These are phyloP conservation scores for Protobothrops flavoviridis DNA, from an alignment of 2,113 vertebrate species.

Conservation along the genomic window DNA sequence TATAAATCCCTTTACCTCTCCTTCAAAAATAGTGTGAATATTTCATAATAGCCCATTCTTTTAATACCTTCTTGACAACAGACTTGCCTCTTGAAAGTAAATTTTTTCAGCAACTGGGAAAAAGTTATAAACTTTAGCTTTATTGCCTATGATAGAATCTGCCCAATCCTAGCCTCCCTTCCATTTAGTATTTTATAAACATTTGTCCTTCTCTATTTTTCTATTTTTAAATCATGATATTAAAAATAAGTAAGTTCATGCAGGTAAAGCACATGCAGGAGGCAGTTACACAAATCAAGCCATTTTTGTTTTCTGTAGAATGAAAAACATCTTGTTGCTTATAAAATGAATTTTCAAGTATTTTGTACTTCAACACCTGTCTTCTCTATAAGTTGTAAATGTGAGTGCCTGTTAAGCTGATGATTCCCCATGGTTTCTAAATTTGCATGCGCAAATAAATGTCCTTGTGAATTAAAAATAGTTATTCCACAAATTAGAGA, in stretches of 20 bases:
- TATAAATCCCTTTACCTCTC: neutral
- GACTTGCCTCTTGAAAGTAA: neutral
- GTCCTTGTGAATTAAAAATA: neutral
- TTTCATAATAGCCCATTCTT: neutral
- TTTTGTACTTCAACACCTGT: neutral
- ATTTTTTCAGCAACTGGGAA: neutral
- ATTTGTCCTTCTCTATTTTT: neutral
- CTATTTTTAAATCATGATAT: neutral
- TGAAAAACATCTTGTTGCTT: neutral
- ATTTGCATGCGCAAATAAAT: neutral
- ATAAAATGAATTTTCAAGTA: neutral
- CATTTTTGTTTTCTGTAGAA: neutral
- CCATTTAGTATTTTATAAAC: neutral
- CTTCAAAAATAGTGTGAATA: neutral
- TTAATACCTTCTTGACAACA: neutral
- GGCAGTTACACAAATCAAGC: neutral
- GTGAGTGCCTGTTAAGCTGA: neutral
- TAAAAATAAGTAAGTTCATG: neutral
- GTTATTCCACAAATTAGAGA: neutral
- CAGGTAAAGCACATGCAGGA: neutral
- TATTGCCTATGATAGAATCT: neutral
- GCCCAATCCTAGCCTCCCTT: neutral
- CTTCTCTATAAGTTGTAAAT: neutral
- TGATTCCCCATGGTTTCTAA: neutral
- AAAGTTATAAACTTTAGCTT: neutral